Conservation (phyloP, 2,113 vertebrate species). For the Montifringilla adamsi region DNA sequence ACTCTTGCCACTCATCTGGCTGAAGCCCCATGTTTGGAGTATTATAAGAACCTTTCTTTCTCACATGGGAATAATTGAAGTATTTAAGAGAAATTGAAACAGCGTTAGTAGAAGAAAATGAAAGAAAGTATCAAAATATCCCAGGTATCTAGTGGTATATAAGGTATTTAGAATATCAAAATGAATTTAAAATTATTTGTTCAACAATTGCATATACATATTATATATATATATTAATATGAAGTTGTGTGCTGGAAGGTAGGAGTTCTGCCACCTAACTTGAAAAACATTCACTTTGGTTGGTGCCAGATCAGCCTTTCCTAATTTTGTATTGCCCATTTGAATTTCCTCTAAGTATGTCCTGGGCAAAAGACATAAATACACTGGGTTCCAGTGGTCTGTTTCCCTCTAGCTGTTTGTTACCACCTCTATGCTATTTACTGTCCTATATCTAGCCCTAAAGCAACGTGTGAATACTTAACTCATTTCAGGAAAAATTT, state of each 20-base stretch:
- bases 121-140: background rate
- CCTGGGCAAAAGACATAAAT: background rate
- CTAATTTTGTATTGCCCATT: background rate
- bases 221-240: background rate
- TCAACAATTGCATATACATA: background rate
- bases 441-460: background rate
- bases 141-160: background rate
- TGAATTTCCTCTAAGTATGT: too few relatives aligned
- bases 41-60: background rate
- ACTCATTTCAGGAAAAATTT: background rate
- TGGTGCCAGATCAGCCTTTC: background rate
- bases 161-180: background rate
- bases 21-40: background rate
- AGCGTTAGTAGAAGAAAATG: background rate
- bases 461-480: background rate
- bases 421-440: background rate
- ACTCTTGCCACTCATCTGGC: background rate
- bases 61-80: background rate
- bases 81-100: background rate
- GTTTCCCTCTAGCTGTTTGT: background rate
- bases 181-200: background rate
- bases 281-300: background rate
- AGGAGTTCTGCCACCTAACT: background rate
- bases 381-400: background rate
- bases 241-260: background rate